Evolutionary conservation across 2,888 invertebrate species (phyloP), one percentile per base, ranked within the genome.

Genomic region (Sympetrum striolatum): DNA sequence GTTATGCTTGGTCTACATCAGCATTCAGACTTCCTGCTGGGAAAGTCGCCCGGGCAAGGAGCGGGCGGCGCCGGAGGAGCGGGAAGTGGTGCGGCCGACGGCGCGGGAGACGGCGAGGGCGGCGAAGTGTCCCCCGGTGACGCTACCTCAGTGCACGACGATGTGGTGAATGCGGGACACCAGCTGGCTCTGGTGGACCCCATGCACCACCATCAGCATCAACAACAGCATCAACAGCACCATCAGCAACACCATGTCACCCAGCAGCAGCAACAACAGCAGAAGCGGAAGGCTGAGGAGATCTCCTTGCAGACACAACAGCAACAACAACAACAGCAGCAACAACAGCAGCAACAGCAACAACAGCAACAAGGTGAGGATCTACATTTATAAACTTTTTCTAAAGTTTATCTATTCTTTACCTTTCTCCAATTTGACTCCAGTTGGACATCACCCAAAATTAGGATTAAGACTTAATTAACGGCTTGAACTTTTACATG

Each of bases 51-150:
- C 93, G 73, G 73, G 31, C 73, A 73, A 73, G 94, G 80, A 92
- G 94, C 58, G 92, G 93, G 92, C 95, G 93, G 93, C 95, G 91
- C 94, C 94, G 93, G 92, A 92, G 93, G 91, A 93, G 93, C 91
- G 90, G 91, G 44, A 90, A 90, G 37, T 91, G 91, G 82, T 25
- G 90, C n/a, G 12, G 73, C 60, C 44, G 81, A n/a, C 79, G 82
- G 91, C 90, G 81, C 91, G 90, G 58, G 91, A 93, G 81, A 58
- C 14, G 86, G 90, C 39, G 91, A 91, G 37, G 37, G 60, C 86
- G 86, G 60, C 35, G 86, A 37, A 60, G 86, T 60, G 22, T 60
- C 86, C 10, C 86, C 58, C 18, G 86, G 86, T 1, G 86, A 60
- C 8, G 86, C 37, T 4, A 60, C 37, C 58, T 58, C 25, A 15